phyloP scores from a whole-genome alignment of 2,888 invertebrate genomes.

The Nomada fucata region DNA sequence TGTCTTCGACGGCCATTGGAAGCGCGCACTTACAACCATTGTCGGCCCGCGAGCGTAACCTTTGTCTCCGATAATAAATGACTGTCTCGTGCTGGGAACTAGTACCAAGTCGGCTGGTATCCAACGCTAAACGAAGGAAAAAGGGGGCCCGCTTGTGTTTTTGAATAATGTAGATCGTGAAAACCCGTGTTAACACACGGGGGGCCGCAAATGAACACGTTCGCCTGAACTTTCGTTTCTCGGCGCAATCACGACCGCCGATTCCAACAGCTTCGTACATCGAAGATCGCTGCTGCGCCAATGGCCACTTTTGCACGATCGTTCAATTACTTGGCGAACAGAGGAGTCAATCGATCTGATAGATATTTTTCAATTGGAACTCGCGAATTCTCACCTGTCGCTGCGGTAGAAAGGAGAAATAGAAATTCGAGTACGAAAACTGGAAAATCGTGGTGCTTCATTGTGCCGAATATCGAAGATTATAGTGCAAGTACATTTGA shows the following conservation, averaged over 20 bases:
- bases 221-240: slow-evolving; percentile 19
- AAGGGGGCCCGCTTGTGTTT: slow-evolving; percentile 37
- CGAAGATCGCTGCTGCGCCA: slow-evolving; percentile 3
- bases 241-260: background rate
- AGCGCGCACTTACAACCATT: slow-evolving; percentile 73
- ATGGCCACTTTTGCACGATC: slow-evolving; percentile 20
- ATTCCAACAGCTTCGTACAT: background rate
- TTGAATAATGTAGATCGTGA: slow-evolving; percentile 56
- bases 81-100: slow-evolving; percentile 71
- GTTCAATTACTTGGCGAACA: slow-evolving; percentile 17
- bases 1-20: slow-evolving; percentile 72
- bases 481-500: too few species aligned
- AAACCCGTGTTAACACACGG: slow-evolving; percentile 45
- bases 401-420: background rate
- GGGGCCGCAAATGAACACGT: slow-evolving; percentile 36
- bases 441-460: too few species aligned
- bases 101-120: slow-evolving; percentile 46
- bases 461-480: too few species aligned
- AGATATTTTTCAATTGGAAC: background rate
- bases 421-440: too few species aligned
- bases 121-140: slow-evolving; percentile 28
- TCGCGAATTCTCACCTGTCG: background rate
- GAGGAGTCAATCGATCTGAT: background rate
- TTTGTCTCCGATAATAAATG: slow-evolving; percentile 80
- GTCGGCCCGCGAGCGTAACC: slow-evolving; percentile 74